These are phyloP conservation scores for Chrysodeixis includens DNA, from an alignment of 2,888 invertebrate genomes.

Conservation along the genomic window DNA sequence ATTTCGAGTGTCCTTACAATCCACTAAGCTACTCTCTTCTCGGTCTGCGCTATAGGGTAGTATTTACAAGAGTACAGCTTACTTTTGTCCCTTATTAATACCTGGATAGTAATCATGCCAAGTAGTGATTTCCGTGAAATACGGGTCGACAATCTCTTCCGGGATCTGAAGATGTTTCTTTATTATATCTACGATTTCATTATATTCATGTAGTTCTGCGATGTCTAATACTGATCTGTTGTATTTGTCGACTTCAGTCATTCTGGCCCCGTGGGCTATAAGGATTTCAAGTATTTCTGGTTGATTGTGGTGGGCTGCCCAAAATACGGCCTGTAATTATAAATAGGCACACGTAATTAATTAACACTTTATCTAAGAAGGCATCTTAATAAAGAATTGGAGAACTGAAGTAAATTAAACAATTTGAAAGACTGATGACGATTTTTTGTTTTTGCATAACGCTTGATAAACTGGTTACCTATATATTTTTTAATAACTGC, in stretches of 20 bases:
- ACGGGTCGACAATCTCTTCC: slow-evolving; percentile 61
- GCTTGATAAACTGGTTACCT: too few species aligned
- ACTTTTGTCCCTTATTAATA: slow-evolving; percentile 74
- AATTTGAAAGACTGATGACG: too few species aligned
- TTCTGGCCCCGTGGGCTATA: slow-evolving; percentile 85
- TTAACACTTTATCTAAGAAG: not conserved
- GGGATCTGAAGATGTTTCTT: slow-evolving; percentile 72
- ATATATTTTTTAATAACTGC: too few species aligned
- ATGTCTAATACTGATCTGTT: slow-evolving; percentile 86
- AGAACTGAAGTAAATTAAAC: too few species aligned
- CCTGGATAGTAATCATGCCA: slow-evolving; percentile 89
- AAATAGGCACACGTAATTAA: not conserved
- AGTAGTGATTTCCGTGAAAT: slow-evolving; percentile 59
- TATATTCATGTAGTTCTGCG: slow-evolving; percentile 86
- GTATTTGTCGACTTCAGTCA: slow-evolving; percentile 84
- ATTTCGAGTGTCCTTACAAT: too few species aligned
- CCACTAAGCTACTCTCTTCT: too few species aligned
- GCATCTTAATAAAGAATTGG: not conserved
- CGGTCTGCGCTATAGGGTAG: slow-evolving; percentile 5
- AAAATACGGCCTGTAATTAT: slow-evolving; percentile 89
- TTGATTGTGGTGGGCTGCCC: slow-evolving; percentile 90
- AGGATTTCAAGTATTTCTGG: slow-evolving; percentile 87
- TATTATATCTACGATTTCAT: slow-evolving; percentile 82
- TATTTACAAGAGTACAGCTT: slow-evolving; percentile 41
- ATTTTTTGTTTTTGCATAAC: too few species aligned